Evolutionary conservation across 2,113 vertebrate genomes (phyloP), one percentile per base, ranked within the genome.

Genomic region (Rattus rattus): DNA sequence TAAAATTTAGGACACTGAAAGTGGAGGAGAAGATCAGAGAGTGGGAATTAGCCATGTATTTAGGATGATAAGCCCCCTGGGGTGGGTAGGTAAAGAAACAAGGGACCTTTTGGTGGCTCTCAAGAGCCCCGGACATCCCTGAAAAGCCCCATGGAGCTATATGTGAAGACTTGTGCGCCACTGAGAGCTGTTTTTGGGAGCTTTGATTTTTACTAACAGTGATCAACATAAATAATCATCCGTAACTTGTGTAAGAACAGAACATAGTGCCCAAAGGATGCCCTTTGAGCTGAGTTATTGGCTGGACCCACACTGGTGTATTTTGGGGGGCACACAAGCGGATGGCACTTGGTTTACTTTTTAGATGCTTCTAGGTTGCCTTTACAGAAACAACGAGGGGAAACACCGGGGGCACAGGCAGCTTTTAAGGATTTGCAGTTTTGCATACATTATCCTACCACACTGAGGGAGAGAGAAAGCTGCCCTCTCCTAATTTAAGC

Each of bases 171-270:
- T 8, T 80, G n/a, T 28, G 43, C n/a, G 39, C 12, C 2, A 11
- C 11, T 75, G 52, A 39, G 84, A 90, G 76, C 70, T 65, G 13
- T 88, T 90, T 87, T 90, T 80, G 80, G 49, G 28, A 80, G 69
- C 39, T 63, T 94, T 84, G 20, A 10, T 94, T 72, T 69, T 94
- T 96, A 86, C 61, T 92, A 88, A 90, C 76, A 89, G 59, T 61
- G 2, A 10, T 49, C 76, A 59, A 72, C 84, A 84, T 87, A 90
- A 94, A 86, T 67, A 91, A 73, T 67, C 49, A 88, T 86, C 65
- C 54, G 36, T 39, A 96, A 65, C 61, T 94, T 61, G 95, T 73
- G 63, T 72, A 92, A 92, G 90, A 91, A 84, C 67, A 94, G 70
- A 93, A 69, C 30, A 5, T 30, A 33, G 43, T 20, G n/a, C 59